Conservation (phyloP, 1,140 invertebrate genomes). For the Plutomurus gul region DNA sequence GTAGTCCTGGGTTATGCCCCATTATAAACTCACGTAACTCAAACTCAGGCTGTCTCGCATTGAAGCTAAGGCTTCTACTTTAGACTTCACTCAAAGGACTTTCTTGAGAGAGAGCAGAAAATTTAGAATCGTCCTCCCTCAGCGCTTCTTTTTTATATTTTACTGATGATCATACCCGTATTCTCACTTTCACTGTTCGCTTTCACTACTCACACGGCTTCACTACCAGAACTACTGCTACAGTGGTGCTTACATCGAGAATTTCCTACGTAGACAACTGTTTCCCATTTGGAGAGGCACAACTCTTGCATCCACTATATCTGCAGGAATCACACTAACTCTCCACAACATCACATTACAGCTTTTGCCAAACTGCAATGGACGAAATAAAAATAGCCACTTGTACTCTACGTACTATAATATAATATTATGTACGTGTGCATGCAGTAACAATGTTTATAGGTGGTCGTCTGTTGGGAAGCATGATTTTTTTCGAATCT, state of each 20-base stretch:
- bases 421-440: too few relatives aligned
- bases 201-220: too few relatives aligned
- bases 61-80: background rate
- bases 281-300: background rate
- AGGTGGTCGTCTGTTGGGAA: too few relatives aligned
- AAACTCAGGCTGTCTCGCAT: background rate
- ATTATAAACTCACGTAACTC: constrained; percentile 17
- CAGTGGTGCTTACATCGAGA: too few relatives aligned
- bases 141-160: background rate
- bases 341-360: background rate
- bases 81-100: background rate
- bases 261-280: too few relatives aligned
- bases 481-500: background rate
- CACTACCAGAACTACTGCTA: too few relatives aligned
- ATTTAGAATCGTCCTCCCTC: background rate
- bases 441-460: background rate
- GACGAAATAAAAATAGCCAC: background rate
- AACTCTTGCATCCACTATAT: background rate
- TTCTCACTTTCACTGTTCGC: background rate
- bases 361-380: background rate
- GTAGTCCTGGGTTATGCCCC: constrained; percentile 1
- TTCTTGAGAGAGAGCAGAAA: background rate
- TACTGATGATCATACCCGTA: background rate
- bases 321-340: background rate
- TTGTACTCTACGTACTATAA: constrained; percentile 6